phyloP scores from a whole-genome alignment of 2,888 invertebrate species.

The Drosophila hamatofila region DNA sequence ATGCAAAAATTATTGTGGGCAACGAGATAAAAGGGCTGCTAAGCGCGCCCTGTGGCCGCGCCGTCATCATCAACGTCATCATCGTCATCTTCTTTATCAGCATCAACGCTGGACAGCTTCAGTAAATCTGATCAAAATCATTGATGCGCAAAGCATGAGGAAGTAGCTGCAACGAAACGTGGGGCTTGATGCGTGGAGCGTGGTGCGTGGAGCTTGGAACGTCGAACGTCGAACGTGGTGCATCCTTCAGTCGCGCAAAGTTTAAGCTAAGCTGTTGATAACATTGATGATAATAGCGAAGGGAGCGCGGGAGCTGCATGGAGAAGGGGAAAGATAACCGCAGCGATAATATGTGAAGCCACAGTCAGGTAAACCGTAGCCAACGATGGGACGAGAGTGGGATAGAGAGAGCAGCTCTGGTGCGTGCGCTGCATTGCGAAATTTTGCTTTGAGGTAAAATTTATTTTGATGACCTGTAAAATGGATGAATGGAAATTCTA shows the following conservation, averaged over 20 bases:
- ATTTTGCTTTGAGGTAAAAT: slow-evolving; percentile 47
- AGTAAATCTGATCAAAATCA: slow-evolving; percentile 78
- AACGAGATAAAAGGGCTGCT: slow-evolving; percentile 46
- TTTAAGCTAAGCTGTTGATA: slow-evolving; percentile 75
- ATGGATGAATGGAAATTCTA: background rate
- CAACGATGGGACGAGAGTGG: slow-evolving; percentile 31
- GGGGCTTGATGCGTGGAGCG: slow-evolving; percentile 40
- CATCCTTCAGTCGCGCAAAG: slow-evolving; percentile 50
- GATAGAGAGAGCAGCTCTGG: slow-evolving; percentile 12
- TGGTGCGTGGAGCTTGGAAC: slow-evolving; percentile 48
- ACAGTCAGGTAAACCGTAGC: slow-evolving; percentile 52
- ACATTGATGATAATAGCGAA: slow-evolving; percentile 59
- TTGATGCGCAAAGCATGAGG: slow-evolving; percentile 71
- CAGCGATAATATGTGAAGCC: slow-evolving; percentile 62
- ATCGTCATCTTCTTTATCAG: slow-evolving; percentile 29
- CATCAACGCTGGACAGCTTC: slow-evolving; percentile 45
- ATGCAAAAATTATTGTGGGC: slow-evolving; percentile 74
- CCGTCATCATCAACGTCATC: slow-evolving; percentile 35
- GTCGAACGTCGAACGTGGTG: slow-evolving; percentile 39
- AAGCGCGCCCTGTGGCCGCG: slow-evolving; percentile 35
- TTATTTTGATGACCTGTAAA: slow-evolving; percentile 37
- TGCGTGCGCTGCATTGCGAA: slow-evolving; percentile 69
- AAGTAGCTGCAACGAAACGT: slow-evolving; percentile 52
- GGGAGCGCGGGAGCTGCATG: background rate
- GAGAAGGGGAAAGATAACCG: slow-evolving; percentile 53